Conservation (phyloP, 2,888 invertebrate species). For the Schizaphis graminum region DNA sequence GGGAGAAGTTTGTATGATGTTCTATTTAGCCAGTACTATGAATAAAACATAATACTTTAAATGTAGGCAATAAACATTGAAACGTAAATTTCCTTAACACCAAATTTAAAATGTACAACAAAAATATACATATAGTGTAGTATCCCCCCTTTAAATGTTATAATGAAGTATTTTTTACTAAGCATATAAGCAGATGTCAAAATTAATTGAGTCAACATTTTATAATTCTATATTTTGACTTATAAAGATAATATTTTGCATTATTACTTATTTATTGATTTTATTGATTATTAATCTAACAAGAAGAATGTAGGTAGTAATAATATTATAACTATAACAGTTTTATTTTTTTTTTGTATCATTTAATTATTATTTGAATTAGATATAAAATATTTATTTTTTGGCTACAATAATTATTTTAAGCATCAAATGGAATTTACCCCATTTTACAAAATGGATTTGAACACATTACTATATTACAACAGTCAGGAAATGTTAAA, state of each 20-base stretch:
- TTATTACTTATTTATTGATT: neutral
- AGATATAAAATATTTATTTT: neutral
- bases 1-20: neutral
- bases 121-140: neutral
- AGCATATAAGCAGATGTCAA: neutral
- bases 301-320: neutral
- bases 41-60: neutral
- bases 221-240: neutral
- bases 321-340: neutral
- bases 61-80: neutral
- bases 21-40: neutral
- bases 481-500: neutral
- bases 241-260: neutral
- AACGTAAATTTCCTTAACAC: neutral
- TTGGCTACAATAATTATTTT: neutral
- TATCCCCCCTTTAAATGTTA: neutral
- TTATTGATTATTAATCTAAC: neutral
- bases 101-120: neutral
- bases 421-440: neutral
- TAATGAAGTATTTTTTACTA: neutral
- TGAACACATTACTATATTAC: constrained; percentile 25
- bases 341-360: neutral
- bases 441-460: neutral
- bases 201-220: neutral
- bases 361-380: neutral